Percentiles rank a stretch among this genome's conserved stretches.
Evolutionary conservation across 1,140 invertebrate species (phyloP).

Genomic region (Drosophila willistoni): DNA sequence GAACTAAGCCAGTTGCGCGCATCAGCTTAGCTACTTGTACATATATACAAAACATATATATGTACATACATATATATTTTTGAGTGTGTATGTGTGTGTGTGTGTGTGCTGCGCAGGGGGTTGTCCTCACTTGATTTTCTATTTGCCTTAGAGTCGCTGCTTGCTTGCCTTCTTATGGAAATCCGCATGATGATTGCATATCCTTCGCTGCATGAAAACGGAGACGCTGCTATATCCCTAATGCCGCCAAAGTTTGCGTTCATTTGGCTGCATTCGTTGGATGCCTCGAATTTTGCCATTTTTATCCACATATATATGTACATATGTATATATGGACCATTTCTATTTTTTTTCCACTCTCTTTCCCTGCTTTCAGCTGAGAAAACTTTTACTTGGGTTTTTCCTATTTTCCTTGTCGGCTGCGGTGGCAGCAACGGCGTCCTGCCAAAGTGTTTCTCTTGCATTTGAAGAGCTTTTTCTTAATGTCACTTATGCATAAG

Average conservation of each 20-base stretch:
- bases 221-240: conserved; percentile 73
- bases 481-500: conserved; percentile 83
- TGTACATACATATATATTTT: not conserved
- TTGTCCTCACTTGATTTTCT: conserved; percentile 63
- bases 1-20: conserved; percentile 73
- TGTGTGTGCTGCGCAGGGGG: conserved; percentile 15
- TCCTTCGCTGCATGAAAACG: conserved; percentile 67
- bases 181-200: conserved; percentile 82
- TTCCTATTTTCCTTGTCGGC: conserved; percentile 64
- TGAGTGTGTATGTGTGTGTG: conserved; percentile 24
- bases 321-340: not conserved
- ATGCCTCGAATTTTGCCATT: conserved; percentile 27
- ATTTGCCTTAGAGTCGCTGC: conserved; percentile 64
- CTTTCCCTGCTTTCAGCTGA: conserved; percentile 62
- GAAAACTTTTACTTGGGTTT: conserved; percentile 74
- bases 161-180: conserved; percentile 76
- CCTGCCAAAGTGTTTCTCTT: conserved; percentile 79
- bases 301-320: not conserved
- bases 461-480: conserved; percentile 82
- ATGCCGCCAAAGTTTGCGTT: conserved; percentile 79
- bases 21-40: conserved; percentile 43
- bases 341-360: conserved; percentile 5
- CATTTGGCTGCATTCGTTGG: conserved; percentile 64
- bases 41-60: not conserved
- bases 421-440: conserved; percentile 52